Evolutionary conservation across 37 sponge, comb jelly and placozoan species (phyloP), one percentile per base, ranked within the genome.

Genomic region (Haliclona indistincta): DNA sequence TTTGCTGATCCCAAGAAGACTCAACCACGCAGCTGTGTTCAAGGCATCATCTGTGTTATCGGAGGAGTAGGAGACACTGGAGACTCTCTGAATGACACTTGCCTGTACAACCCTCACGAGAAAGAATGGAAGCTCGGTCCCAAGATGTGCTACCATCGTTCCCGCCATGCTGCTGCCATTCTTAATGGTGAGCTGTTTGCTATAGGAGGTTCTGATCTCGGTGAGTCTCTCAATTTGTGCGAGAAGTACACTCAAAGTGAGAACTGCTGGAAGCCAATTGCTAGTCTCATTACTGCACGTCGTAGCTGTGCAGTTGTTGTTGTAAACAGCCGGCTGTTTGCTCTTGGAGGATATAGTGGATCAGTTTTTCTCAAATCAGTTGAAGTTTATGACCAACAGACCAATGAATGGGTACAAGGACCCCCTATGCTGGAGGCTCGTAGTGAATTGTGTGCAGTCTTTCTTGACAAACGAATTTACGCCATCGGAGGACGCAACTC

Each of bases 271-370:
- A 67, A 63, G 19, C 55, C 55, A 4, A 82, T 93, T 29, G 81
- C 86, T 0, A 3, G 81, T 4, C 37, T 93, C 39, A 73, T 73
- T 17, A 78, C 61, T 38, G 42, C 75, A 19, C 65, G 93, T 15
- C 54, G 86, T 19, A 78, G 86, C 62, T 80, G 80, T 66, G 77
- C 84, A 2, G 86, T 82, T 4, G 79, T 88, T 17, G 85, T 80
- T 11, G 81, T 86, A 2, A 68, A 67, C 28, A 56, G 30, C 38
- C 62, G 76, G 26, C 66, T 93, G n/a, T 84, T 67, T 71, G 86
- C 81, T 3, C 54, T 88, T 19, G 93, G 93, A n/a, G 93, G 93
- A 29, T 88, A 63, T 58, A 83, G 77, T 70, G 93, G 93, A 1
- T 63, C 70, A 15, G 81, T 84, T 11, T 86, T 63, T 43, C 84